These are phyloP conservation scores for Helicoverpa assulta DNA, from an alignment of 2,888 invertebrate species.

Conservation along the genomic window DNA sequence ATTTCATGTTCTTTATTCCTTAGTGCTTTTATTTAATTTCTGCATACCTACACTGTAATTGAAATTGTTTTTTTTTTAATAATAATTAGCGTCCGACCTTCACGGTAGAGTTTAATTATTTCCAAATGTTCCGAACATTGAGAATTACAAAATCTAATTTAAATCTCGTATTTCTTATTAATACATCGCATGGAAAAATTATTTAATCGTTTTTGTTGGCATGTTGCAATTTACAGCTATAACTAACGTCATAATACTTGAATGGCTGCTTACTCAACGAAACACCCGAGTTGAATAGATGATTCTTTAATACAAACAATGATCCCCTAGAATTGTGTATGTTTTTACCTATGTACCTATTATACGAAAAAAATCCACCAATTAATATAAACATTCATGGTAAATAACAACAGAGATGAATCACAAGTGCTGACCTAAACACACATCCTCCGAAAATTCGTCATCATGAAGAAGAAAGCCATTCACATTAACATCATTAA, in stretches of 20 bases:
- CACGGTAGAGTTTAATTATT: background rate
- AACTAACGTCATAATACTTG: background rate
- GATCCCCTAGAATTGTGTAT: too few relatives aligned
- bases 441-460: background rate
- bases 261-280: background rate
- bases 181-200: too few relatives aligned
- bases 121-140: background rate
- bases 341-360: too few relatives aligned
- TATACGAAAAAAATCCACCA: background rate
- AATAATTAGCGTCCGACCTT: background rate
- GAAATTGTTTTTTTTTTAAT: background rate
- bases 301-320: too few relatives aligned
- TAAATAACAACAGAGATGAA: background rate
- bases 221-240: background rate
- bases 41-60: slow-evolving; percentile 1
- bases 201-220: too few relatives aligned
- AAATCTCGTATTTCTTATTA: background rate
- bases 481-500: too few relatives aligned
- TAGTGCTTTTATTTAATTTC: background rate
- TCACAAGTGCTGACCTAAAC: background rate
- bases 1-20: background rate
- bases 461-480: too few relatives aligned
- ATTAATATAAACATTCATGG: background rate
- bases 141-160: background rate
- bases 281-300: background rate